Evolutionary conservation across 2,113 vertebrate genomes (phyloP).

Genomic region (Hydrochoerus hydrochaeris): DNA sequence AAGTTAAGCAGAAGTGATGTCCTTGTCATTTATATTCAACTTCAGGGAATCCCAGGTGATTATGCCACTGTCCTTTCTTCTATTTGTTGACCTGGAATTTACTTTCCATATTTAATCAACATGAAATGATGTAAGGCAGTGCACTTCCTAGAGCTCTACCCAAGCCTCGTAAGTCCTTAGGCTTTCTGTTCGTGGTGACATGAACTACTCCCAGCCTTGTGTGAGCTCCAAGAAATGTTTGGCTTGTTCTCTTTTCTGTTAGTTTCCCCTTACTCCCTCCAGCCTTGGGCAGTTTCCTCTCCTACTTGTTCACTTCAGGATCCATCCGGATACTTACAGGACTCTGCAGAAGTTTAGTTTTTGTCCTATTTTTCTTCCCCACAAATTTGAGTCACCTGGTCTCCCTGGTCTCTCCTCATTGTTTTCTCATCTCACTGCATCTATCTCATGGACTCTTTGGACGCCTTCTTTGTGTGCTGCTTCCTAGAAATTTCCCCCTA

Average conservation of each 20-base stretch:
- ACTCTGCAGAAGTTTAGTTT: background rate
- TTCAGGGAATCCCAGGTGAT: background rate
- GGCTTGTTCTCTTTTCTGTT: background rate
- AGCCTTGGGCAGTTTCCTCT: background rate
- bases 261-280: background rate
- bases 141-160: background rate
- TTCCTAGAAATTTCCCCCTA: background rate
- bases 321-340: background rate
- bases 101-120: background rate
- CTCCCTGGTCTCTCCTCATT: background rate
- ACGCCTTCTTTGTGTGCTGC: background rate
- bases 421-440: background rate
- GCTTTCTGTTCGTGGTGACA: background rate
- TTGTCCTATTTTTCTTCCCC: background rate
- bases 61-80: background rate
- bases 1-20: background rate
- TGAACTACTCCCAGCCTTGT: background rate
- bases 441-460: background rate
- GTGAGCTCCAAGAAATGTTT: background rate
- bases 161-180: background rate
- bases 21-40: background rate
- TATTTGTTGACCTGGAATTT: background rate
- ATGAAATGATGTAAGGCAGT: background rate
- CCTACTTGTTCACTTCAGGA: background rate
- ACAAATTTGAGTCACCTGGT: background rate